Base-by-base conservation (phyloP, 2,113 vertebrate genomes). In the Solea senegalensis region DNA sequence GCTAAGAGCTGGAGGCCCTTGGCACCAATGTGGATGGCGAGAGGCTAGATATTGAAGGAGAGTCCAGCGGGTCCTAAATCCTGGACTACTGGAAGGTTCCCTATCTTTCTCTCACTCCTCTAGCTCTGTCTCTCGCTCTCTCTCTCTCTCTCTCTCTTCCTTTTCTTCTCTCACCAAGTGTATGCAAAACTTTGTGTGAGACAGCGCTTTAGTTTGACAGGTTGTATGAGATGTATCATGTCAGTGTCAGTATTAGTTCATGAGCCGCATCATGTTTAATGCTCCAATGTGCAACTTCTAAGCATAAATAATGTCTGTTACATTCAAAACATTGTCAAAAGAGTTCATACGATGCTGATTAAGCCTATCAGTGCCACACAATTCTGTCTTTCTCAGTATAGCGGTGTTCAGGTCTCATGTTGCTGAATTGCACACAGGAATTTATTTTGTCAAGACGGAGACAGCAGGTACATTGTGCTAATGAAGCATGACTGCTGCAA, bases 11-110 rank as follows among this genome's bases (percentile, higher is more conserved):
- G 95, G 95, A 96, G 95, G 94, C 95, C 95, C 92, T 94, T 95
- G 95, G 96, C 95, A 90, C 96, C 96, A 91, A 95, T 93, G 92
- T 96, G 96, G 96, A 95, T 95, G 96, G 90, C 95, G 93, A 96
- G 94, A 95, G 95, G 95, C 95, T 97, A 95, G 95, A 96, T 97
- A 95, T 95, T 95, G 95, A 96, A 95, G 95, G 95, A 96, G 91
- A 91, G 95, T 96, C 95, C 94, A 81, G 94, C 95, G 92, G 96
- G 96, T 96, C 95, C 97, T 96, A 96, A 96, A 95, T 94, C 95
- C 94, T 97, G 96, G 96, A 96, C 95, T 96, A 94, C 95, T 94
- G 96, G 95, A 97, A 97, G 95, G 95, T 96, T 96, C 95, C 95
- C 94, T 94, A 94, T 95, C 95, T 94, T 94, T 93, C 93, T 93